Evolutionary conservation across 1,140 invertebrate species (phyloP).

Genomic region (Bicyclus anynana): DNA sequence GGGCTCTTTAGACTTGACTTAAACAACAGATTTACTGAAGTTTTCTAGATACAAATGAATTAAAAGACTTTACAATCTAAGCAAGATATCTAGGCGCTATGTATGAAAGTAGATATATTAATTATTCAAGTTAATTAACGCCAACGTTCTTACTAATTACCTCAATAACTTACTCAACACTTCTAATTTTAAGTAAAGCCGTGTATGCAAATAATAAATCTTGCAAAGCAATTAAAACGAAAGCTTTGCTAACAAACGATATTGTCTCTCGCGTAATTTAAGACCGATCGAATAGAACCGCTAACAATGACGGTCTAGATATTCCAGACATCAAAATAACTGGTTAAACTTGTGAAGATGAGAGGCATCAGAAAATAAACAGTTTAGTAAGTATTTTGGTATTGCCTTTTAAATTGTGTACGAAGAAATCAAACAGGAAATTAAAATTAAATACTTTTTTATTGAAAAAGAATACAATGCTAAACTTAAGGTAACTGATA

Average conservation of each 20-base stretch:
- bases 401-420: too few species aligned
- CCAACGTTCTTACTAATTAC: background rate
- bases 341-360: background rate
- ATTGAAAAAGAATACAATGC: too few species aligned
- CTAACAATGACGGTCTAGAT: slow-evolving; percentile 11
- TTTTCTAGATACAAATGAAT: too few species aligned
- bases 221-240: slow-evolving; percentile 8
- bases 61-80: too few species aligned
- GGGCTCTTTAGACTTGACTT: too few species aligned
- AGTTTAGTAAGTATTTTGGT: too few species aligned
- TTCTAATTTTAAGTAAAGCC: background rate
- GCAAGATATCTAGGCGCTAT: too few species aligned
- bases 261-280: slow-evolving; percentile 6
- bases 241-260: slow-evolving; percentile 8
- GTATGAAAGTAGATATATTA: too few species aligned
- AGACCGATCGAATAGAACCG: slow-evolving; percentile 8
- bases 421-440: too few species aligned
- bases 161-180: background rate
- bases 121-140: background rate
- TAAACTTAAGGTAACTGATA: too few species aligned
- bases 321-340: slow-evolving; percentile 7
- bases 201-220: slow-evolving; percentile 2
- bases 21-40: too few species aligned
- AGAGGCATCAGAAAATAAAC: slow-evolving; percentile 5
- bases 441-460: too few species aligned